Conservation (phyloP, 2,797 vertebrate species). For the Syngnathus rostellatus region DNA sequence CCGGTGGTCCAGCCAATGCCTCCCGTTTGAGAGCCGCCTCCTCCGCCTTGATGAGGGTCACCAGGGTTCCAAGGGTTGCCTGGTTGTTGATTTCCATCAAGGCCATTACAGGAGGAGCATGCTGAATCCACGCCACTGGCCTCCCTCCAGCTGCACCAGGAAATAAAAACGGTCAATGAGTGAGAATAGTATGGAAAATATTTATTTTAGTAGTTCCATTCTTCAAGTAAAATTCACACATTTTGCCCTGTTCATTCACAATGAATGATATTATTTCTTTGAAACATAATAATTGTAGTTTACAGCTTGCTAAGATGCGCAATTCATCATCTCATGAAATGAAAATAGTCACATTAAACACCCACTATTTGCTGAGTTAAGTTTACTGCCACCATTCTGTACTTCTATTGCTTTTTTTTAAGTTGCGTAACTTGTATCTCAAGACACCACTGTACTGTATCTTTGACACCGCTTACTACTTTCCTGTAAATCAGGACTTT, state of each 20-base stretch:
- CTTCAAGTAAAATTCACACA: not conserved
- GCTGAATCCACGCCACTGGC: slow-evolving; percentile 29
- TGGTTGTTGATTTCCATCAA: not conserved
- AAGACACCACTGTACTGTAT: too few species aligned
- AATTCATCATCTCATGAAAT: too few species aligned
- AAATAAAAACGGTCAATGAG: not conserved
- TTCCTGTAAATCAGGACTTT: too few species aligned
- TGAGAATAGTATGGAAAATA: not conserved
- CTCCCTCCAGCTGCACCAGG: slow-evolving; percentile 51
- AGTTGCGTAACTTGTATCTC: too few species aligned
- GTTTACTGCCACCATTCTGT: too few species aligned
- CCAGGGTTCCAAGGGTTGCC: not conserved
- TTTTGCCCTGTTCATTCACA: not conserved
- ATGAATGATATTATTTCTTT: not conserved
- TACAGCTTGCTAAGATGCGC: too few species aligned
- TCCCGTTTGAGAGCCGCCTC: not conserved
- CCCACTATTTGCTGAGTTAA: too few species aligned
- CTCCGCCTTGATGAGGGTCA: not conserved
- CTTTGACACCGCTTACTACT: too few species aligned
- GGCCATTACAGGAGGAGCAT: slow-evolving; percentile 48
- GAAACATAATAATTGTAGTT: too few species aligned
- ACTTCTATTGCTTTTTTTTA: too few species aligned
- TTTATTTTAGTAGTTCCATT: not conserved
- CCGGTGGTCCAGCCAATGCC: too few species aligned
- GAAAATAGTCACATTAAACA: too few species aligned